Conservation (phyloP, 2,113 vertebrate species). For the Rhinoptilus africanus region DNA sequence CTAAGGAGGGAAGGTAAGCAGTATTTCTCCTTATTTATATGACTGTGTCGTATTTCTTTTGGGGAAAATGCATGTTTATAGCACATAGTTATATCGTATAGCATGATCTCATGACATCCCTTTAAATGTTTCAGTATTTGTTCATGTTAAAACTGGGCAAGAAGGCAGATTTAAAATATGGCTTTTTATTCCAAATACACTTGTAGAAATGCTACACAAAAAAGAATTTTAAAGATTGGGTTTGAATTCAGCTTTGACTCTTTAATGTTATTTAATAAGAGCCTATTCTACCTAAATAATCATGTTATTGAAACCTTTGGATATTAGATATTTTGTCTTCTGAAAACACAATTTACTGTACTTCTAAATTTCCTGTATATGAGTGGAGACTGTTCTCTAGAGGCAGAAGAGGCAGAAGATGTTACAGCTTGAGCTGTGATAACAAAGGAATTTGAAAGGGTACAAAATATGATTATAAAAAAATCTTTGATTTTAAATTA, state of each 20-base stretch:
- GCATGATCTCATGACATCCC: background rate
- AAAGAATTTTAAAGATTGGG: background rate
- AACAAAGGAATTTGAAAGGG: conserved; percentile 48
- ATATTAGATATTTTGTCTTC: background rate
- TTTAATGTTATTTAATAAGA: background rate
- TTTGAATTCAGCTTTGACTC: background rate
- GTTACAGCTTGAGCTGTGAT: background rate
- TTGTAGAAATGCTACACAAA: background rate
- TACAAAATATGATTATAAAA: background rate
- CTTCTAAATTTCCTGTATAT: background rate
- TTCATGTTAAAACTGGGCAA: background rate
- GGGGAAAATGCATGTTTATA: background rate
- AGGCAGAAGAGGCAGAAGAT: background rate
- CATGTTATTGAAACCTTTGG: background rate
- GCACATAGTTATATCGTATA: background rate
- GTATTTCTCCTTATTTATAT: conserved; percentile 7
- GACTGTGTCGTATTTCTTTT: background rate
- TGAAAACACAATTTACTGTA: background rate
- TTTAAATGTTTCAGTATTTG: background rate
- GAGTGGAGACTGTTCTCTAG: background rate
- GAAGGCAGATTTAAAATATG: background rate
- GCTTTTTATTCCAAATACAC: background rate
- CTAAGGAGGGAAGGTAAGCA: conserved; percentile 59
- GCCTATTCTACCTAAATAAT: background rate
- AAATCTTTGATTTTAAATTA: background rate